Evolutionary conservation across 2,888 invertebrate genomes (phyloP).

Genomic region (Pollenia angustigena): DNA sequence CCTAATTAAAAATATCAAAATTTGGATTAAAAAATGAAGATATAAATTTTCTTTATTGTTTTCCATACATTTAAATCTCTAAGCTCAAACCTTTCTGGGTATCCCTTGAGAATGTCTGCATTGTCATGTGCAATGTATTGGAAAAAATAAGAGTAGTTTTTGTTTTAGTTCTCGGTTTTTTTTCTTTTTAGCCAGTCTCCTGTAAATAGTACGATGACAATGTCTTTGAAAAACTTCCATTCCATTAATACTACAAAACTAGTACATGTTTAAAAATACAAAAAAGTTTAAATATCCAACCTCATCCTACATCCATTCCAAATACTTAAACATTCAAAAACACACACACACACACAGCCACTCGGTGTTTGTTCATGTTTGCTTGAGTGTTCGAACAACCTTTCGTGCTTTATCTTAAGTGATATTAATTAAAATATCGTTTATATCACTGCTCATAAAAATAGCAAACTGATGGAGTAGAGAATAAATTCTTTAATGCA

Average conservation of each 20-base stretch:
- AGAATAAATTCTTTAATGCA: constrained; percentile 56
- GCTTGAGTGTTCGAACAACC: constrained; percentile 59
- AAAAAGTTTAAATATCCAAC: constrained; percentile 18
- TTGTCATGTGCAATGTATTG: constrained; percentile 14
- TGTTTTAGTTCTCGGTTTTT: background rate
- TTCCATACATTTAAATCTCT: background rate
- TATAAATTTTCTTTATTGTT: too few relatives aligned
- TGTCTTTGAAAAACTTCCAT: constrained; percentile 25
- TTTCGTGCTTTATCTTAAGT: constrained; percentile 74
- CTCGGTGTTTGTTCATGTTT: constrained; percentile 46
- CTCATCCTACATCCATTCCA: constrained; percentile 23
- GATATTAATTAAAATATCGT: constrained; percentile 74
- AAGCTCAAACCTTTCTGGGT: background rate
- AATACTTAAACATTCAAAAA: background rate
- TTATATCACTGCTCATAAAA: constrained; percentile 74
- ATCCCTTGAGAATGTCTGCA: background rate
- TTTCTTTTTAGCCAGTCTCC: constrained; percentile 14
- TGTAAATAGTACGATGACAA: constrained; percentile 30
- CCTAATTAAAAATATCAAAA: too few relatives aligned
- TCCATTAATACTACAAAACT: constrained; percentile 28
- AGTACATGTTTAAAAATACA: constrained; percentile 15
- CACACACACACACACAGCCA: background rate
- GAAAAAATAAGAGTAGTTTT: constrained; percentile 38
- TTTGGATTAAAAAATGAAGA: too few relatives aligned
- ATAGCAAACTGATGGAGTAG: constrained; percentile 68